Evolutionary conservation across 1,140 invertebrate species (phyloP).

Genomic region (Whitmania pigra): DNA sequence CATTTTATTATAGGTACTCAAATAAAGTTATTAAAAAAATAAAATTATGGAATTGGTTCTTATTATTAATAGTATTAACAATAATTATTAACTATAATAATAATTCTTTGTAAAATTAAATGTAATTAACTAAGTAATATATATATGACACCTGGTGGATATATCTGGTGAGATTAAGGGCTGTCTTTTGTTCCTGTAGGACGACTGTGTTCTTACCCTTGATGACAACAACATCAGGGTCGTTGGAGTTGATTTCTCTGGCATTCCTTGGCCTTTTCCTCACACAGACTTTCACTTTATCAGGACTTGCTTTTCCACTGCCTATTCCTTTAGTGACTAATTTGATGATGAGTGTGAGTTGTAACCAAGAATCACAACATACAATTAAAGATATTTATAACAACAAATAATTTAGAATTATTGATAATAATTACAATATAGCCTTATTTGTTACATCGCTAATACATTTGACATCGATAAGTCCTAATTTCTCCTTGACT

Average conservation of each 20-base stretch:
- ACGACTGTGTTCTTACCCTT: slow-evolving; percentile 81
- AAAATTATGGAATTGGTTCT: too few species aligned
- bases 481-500: background rate
- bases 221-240: slow-evolving; percentile 87
- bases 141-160: slow-evolving; percentile 32
- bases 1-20: too few species aligned
- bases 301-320: slow-evolving; percentile 24
- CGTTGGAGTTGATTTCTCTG: slow-evolving; percentile 51
- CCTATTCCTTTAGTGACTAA: slow-evolving; percentile 13
- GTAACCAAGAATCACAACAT: background rate
- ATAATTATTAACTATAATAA: too few species aligned
- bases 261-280: slow-evolving; percentile 86
- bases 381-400: background rate
- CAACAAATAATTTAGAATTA: too few species aligned
- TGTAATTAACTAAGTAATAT: too few species aligned
- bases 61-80: too few species aligned
- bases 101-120: too few species aligned
- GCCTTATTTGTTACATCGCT: background rate
- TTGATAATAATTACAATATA: background rate
- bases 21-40: too few species aligned
- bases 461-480: slow-evolving; percentile 23
- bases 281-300: slow-evolving; percentile 81
- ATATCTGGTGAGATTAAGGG: slow-evolving; percentile 94
- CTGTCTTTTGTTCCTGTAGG: slow-evolving; percentile 89
- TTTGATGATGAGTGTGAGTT: slow-evolving; percentile 18